These are phyloP conservation scores for Mus spicilegus DNA, from an alignment of 2,113 vertebrate genomes.

Conservation along the genomic window DNA sequence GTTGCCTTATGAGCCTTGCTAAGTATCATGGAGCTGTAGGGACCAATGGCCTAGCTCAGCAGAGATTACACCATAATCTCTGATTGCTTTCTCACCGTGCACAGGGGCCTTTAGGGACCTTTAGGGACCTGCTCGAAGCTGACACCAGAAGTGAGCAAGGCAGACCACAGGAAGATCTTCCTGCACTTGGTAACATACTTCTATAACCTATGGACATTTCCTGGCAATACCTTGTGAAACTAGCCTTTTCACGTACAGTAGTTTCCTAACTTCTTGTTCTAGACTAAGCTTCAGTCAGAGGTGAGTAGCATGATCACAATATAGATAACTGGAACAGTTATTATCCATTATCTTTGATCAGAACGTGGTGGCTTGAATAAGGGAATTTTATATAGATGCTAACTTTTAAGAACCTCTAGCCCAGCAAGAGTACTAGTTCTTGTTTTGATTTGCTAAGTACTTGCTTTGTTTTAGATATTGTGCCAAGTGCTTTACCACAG, in stretches of 20 bases:
- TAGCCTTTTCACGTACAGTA: constrained; percentile 63
- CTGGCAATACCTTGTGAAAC: constrained; percentile 72
- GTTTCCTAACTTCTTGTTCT: constrained; percentile 68
- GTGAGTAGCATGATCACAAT: constrained; percentile 54
- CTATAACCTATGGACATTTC: constrained; percentile 61
- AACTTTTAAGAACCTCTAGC: constrained; percentile 41
- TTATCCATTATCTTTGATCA: constrained; percentile 38
- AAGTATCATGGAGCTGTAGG: not conserved
- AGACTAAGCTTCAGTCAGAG: constrained; percentile 52
- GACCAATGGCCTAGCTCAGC: not conserved
- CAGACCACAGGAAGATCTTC: constrained; percentile 76
- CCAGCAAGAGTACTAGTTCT: not conserved
- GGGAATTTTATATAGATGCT: not conserved
- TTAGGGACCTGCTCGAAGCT: constrained; percentile 57
- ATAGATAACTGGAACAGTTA: constrained; percentile 41
- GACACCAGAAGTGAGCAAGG: constrained; percentile 63
- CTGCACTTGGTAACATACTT: constrained; percentile 54
- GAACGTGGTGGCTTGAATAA: not conserved
- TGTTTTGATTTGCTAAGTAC: constrained; percentile 2
- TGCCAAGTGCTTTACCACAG: not conserved
- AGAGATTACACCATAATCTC: constrained; percentile 13
- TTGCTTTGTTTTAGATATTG: not conserved
- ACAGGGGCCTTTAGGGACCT: not conserved
- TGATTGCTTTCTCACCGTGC: constrained; percentile 44
- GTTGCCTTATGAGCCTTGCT: not conserved